These are phyloP conservation scores for Xestia xanthographa DNA, from an alignment of 2,888 invertebrate genomes.

Conservation along the genomic window DNA sequence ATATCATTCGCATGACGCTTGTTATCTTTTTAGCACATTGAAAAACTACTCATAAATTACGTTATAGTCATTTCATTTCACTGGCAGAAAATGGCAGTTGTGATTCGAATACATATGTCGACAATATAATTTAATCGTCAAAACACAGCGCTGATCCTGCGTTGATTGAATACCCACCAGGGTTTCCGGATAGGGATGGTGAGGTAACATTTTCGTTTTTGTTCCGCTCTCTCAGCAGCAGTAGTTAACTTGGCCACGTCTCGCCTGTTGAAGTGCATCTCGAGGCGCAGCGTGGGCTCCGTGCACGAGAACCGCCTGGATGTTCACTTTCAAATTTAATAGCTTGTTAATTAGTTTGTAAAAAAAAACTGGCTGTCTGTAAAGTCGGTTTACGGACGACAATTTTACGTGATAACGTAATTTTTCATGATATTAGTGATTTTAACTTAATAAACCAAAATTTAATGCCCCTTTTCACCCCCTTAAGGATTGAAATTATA, in stretches of 20 bases:
- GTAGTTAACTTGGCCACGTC: slow-evolving; percentile 60
- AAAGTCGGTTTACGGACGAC: too few species aligned
- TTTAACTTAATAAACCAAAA: too few species aligned
- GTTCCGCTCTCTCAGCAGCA: slow-evolving; percentile 31
- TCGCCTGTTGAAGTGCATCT: slow-evolving; percentile 89
- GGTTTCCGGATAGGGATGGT: slow-evolving; percentile 68
- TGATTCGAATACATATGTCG: neutral
- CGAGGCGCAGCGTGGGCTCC: slow-evolving; percentile 90
- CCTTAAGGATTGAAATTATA: too few species aligned
- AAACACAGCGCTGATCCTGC: neutral
- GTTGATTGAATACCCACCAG: slow-evolving; percentile 65
- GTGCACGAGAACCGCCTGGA: slow-evolving; percentile 87
- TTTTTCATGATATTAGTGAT: too few species aligned
- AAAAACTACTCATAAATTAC: neutral
- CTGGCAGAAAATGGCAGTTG: neutral
- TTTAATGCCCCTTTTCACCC: too few species aligned
- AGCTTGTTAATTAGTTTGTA: too few species aligned
- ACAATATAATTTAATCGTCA: neutral
- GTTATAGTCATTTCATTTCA: neutral
- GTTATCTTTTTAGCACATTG: neutral
- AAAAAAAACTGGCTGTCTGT: too few species aligned
- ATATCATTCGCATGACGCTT: neutral
- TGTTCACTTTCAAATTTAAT: neutral
- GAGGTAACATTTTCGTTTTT: slow-evolving; percentile 20
- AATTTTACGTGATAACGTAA: too few species aligned